phyloP scores from a whole-genome alignment of 2,888 invertebrate genomes.

The Oscheius myriophilus region DNA sequence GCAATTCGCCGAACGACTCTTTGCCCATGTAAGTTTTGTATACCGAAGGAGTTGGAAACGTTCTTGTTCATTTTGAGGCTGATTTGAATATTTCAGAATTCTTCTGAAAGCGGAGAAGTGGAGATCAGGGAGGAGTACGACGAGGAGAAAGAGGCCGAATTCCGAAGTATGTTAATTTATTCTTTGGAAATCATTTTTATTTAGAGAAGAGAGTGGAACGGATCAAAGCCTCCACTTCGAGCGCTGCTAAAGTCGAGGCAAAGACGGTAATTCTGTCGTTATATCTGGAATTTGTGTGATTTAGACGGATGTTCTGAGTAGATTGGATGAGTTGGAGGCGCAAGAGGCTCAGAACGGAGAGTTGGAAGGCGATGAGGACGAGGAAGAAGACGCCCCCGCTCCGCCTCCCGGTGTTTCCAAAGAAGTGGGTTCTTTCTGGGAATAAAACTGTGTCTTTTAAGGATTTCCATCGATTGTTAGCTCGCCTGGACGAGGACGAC shows the following conservation, averaged over 20 bases:
- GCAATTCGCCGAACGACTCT: constrained; percentile 19
- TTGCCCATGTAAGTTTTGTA: not conserved
- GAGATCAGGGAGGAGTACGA: constrained; percentile 28
- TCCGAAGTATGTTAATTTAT: constrained; percentile 6
- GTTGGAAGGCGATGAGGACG: constrained; percentile 19
- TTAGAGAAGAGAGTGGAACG: constrained; percentile 3
- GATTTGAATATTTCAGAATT: constrained; percentile 9
- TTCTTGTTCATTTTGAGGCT: not conserved
- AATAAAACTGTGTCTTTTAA: not conserved
- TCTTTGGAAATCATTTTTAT: too few species aligned
- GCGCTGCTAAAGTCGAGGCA: too few species aligned
- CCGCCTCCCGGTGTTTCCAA: constrained; percentile 25
- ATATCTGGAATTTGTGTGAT: not conserved
- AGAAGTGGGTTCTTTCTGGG: constrained; percentile 3
- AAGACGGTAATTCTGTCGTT: not conserved
- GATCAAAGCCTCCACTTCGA: too few species aligned
- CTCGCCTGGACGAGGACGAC: constrained; percentile 25
- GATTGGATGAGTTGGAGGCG: constrained; percentile 16
- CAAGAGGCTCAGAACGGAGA: constrained; percentile 23
- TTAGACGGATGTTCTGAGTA: constrained; percentile 14
- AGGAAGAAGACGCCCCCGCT: constrained; percentile 6
- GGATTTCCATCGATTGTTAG: constrained; percentile 21
- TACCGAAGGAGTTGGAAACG: too few species aligned
- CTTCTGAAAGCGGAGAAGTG: constrained; percentile 12
- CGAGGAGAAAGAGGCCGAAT: constrained; percentile 28